Percentiles rank a stretch among this genome's conserved stretches.
phyloP scores from a whole-genome alignment of 1,140 invertebrate genomes.

The Dendrolimus punctatus region DNA sequence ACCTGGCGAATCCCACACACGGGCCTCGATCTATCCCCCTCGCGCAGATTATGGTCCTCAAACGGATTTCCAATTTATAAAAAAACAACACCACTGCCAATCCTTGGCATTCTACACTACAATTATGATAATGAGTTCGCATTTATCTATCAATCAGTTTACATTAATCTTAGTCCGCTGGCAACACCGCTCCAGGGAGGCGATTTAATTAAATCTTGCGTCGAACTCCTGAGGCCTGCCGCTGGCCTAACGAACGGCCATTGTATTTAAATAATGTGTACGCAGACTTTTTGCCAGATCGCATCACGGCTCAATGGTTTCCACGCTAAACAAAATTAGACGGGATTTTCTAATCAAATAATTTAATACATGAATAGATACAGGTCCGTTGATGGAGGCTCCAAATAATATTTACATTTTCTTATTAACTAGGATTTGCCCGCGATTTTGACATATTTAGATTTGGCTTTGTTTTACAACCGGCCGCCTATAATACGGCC shows the following conservation, averaged over 20 bases:
- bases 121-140: too few relatives aligned
- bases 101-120: too few relatives aligned
- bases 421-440: neutral
- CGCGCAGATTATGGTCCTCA: too few relatives aligned
- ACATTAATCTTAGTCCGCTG: too few relatives aligned
- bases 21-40: too few relatives aligned
- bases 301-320: constrained; percentile 21
- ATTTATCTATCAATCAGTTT: too few relatives aligned
- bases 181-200: constrained; percentile 15
- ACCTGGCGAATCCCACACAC: too few relatives aligned
- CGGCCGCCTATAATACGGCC: too few relatives aligned
- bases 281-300: constrained; percentile 52
- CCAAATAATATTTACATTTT: neutral
- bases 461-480: too few relatives aligned
- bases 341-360: constrained; percentile 2
- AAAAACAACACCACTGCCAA: too few relatives aligned
- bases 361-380: neutral
- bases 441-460: too few relatives aligned
- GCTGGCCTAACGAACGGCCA: constrained; percentile 62
- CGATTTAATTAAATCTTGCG: constrained; percentile 69
- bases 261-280: constrained; percentile 68
- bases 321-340: constrained; percentile 11
- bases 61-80: too few relatives aligned
- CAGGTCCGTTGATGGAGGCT: neutral
- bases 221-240: constrained; percentile 64